phyloP scores from a whole-genome alignment of 64 coral and sea anemone genomes.

The Pocillopora damicornis region DNA sequence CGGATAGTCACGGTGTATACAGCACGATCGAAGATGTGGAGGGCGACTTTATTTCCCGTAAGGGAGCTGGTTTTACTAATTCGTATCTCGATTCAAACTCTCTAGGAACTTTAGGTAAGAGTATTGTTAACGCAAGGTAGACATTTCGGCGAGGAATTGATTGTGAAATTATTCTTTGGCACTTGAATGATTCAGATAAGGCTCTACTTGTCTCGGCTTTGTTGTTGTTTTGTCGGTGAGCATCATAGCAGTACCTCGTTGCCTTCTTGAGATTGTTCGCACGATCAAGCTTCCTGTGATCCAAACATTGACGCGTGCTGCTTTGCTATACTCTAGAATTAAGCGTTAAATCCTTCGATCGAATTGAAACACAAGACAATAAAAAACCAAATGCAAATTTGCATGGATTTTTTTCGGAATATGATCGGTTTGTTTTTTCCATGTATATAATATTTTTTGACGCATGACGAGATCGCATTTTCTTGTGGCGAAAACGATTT shows the following conservation, averaged over 20 bases:
- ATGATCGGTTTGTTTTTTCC: conserved; percentile 25
- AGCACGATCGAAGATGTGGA: conserved; percentile 60
- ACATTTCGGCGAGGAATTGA: conserved; percentile 24
- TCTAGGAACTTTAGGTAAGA: conserved; percentile 63
- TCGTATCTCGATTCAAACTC: conserved; percentile 60
- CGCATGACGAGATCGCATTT: conserved; percentile 22
- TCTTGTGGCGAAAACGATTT: conserved; percentile 3
- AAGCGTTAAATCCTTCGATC: background rate
- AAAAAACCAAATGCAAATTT: conserved; percentile 14
- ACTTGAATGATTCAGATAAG: conserved; percentile 38
- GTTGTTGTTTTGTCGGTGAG: conserved; percentile 45
- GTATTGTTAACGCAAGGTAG: conserved; percentile 1
- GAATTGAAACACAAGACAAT: background rate
- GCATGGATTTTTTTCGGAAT: conserved; percentile 20
- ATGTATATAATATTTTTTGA: conserved; percentile 12
- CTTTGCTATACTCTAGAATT: background rate
- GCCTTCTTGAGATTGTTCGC: conserved; percentile 30
- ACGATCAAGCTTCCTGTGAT: conserved; percentile 27
- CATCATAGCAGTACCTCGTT: conserved; percentile 18
- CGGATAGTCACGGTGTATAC: conserved; percentile 52
- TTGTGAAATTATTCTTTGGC: conserved; percentile 40
- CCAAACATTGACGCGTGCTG: conserved; percentile 22
- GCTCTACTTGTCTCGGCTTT: conserved; percentile 3
- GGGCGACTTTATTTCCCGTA: conserved; percentile 51
- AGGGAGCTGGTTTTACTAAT: conserved; percentile 52